These are phyloP conservation scores for Otocyon megalotis DNA, from an alignment of 2,113 vertebrate species.

Conservation along the genomic window DNA sequence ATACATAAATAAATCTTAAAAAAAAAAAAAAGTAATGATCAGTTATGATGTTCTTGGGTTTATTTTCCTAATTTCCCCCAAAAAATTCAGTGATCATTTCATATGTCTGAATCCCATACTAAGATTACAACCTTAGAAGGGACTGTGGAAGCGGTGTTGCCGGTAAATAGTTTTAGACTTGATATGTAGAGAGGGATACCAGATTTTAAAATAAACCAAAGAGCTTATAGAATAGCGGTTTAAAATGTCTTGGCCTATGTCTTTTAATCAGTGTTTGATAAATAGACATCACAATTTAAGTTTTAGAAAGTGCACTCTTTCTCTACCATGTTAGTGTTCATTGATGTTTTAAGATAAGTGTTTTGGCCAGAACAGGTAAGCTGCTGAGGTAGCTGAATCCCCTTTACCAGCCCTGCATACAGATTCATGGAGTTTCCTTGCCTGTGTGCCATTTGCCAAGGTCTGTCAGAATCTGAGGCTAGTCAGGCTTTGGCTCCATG, in stretches of 20 bases:
- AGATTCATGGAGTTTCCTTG: neutral
- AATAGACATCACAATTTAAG: neutral
- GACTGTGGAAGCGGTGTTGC: neutral
- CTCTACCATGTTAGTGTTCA: neutral
- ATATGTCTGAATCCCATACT: neutral
- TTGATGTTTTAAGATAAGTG: neutral
- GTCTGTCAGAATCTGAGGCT: neutral
- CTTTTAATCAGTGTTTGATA: neutral
- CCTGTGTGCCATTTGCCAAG: neutral
- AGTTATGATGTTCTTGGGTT: neutral
- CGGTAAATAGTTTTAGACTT: slow-evolving; percentile 23
- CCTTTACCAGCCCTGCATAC: neutral
- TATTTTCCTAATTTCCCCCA: slow-evolving; percentile 23
- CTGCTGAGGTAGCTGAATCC: neutral
- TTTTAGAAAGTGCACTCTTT: neutral
- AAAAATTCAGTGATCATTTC: neutral
- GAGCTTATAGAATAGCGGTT: neutral
- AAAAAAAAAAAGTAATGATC: too few species aligned
- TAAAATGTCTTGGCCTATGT: neutral
- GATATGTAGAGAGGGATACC: neutral
- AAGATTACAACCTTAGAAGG: neutral
- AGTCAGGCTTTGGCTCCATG: neutral
- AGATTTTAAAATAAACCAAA: slow-evolving; percentile 1
- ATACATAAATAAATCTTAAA: too few species aligned
- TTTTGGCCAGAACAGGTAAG: neutral